These are phyloP conservation scores for Holothuria glaberrima DNA, from an alignment of 35 echinoderm and acorn worm species.

Conservation along the genomic window DNA sequence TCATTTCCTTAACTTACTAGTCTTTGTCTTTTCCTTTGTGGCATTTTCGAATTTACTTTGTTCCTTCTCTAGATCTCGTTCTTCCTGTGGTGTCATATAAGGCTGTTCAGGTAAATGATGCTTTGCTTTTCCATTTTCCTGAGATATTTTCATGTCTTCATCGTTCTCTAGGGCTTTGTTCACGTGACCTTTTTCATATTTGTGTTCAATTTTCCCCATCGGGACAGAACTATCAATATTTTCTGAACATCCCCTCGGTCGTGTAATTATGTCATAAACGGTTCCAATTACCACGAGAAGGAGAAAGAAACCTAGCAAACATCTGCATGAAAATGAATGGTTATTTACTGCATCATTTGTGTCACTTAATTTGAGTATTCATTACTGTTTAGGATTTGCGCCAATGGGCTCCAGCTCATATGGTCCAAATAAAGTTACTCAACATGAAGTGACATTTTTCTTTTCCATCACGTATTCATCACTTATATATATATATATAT, in stretches of 20 bases:
- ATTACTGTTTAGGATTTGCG: too few relatives aligned
- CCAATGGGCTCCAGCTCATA: too few relatives aligned
- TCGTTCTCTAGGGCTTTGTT: background rate
- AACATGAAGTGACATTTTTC: too few relatives aligned
- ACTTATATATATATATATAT: too few relatives aligned
- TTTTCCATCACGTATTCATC: too few relatives aligned
- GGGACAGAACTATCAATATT: background rate
- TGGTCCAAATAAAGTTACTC: too few relatives aligned
- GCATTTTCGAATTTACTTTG: background rate
- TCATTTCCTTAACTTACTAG: too few relatives aligned
- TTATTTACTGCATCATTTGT: too few relatives aligned
- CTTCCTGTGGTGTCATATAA: slow-evolving; percentile 18
- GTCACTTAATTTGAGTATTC: too few relatives aligned
- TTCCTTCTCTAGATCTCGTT: slow-evolving; percentile 14
- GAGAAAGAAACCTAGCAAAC: background rate
- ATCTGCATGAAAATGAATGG: background rate
- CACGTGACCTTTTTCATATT: background rate
- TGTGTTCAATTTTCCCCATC: background rate
- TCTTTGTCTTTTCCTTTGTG: too few relatives aligned
- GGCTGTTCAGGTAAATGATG: background rate
- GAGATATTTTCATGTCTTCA: background rate
- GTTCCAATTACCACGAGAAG: slow-evolving; percentile 10
- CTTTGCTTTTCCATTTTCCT: background rate
- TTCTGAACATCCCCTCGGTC: background rate
- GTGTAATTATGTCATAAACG: background rate